Evolutionary conservation across 2,888 invertebrate species (phyloP).

Genomic region (Gastrophysa polygoni): DNA sequence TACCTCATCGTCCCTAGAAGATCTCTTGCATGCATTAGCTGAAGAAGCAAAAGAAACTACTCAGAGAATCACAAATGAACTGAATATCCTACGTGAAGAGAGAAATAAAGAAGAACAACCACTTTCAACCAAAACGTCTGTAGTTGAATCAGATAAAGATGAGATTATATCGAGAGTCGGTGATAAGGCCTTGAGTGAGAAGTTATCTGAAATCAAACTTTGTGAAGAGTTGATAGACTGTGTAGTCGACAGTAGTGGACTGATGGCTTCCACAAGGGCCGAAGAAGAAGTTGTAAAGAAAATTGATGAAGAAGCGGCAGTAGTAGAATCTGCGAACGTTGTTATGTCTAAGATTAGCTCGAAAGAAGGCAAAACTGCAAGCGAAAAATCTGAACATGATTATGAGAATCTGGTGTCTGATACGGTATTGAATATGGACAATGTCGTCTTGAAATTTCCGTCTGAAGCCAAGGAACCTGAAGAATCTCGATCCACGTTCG

Average conservation of each 20-base stretch:
- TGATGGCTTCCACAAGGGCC: constrained; percentile 42
- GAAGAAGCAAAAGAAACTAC: constrained; percentile 78
- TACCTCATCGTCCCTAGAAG: constrained; percentile 63
- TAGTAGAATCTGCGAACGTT: constrained; percentile 50
- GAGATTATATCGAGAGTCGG: constrained; percentile 13
- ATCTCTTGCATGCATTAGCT: constrained; percentile 74
- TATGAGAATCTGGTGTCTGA: constrained; percentile 54
- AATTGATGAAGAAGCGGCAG: constrained; percentile 41
- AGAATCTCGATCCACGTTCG: constrained; percentile 45
- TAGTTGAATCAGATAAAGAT: constrained; percentile 5
- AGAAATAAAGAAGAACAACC: constrained; percentile 23
- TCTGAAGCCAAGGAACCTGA: constrained; percentile 29
- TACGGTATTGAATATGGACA: constrained; percentile 40
- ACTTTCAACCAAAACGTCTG: background rate
- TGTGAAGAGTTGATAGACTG: constrained; percentile 60
- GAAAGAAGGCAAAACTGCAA: constrained; percentile 26
- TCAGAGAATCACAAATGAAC: constrained; percentile 68
- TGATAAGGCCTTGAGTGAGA: constrained; percentile 20
- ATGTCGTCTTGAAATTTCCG: constrained; percentile 22
- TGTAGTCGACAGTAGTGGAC: constrained; percentile 51
- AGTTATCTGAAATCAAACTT: constrained; percentile 55
- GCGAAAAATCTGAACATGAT: constrained; percentile 48
- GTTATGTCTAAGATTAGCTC: constrained; percentile 48
- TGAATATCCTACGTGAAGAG: constrained; percentile 52
- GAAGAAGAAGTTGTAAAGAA: constrained; percentile 47